A percentile compares a stretch with the other conserved stretches of the same genome.
Evolutionary conservation across 2,888 invertebrate species (phyloP).

Genomic region (Zygaena filipendulae): DNA sequence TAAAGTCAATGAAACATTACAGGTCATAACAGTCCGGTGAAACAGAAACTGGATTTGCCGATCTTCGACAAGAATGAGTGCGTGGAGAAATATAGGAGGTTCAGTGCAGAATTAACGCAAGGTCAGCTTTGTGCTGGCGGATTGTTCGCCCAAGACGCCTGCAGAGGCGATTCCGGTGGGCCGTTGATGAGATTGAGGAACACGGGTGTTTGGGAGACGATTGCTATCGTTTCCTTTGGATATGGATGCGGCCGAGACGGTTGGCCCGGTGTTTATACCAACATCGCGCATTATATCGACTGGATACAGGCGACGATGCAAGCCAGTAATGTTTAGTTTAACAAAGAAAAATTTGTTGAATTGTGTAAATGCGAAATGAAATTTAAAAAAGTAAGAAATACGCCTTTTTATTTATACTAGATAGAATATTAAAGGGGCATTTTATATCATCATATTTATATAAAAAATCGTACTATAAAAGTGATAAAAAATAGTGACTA

Average conservation of each 20-base stretch:
- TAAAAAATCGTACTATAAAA: too few species aligned
- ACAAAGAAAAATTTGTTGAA: slow-evolving; percentile 6
- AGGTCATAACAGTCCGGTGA: slow-evolving; percentile 66
- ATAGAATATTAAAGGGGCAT: too few species aligned
- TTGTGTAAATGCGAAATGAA: neutral
- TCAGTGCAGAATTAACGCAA: slow-evolving; percentile 56
- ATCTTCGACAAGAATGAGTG: slow-evolving; percentile 66
- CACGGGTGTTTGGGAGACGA: slow-evolving; percentile 63
- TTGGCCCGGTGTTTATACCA: slow-evolving; percentile 76
- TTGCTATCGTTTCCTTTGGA: slow-evolving; percentile 77
- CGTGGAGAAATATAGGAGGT: slow-evolving; percentile 47
- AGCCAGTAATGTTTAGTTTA: slow-evolving; percentile 30
- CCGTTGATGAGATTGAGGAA: slow-evolving; percentile 73
- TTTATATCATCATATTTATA: too few species aligned
- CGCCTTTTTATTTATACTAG: too few species aligned
- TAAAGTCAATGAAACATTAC: too few species aligned
- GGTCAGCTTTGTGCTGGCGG: slow-evolving; percentile 80
- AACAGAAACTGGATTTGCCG: slow-evolving; percentile 72
- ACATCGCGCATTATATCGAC: slow-evolving; percentile 66
- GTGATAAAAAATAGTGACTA: too few species aligned
- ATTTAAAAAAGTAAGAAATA: neutral
- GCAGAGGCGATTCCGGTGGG: slow-evolving; percentile 81
- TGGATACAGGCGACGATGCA: slow-evolving; percentile 67
- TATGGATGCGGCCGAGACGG: slow-evolving; percentile 73
- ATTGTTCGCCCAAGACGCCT: slow-evolving; percentile 74